These are phyloP conservation scores for Synanthedon formicaeformis DNA, from an alignment of 2,888 invertebrate species.

Conservation along the genomic window DNA sequence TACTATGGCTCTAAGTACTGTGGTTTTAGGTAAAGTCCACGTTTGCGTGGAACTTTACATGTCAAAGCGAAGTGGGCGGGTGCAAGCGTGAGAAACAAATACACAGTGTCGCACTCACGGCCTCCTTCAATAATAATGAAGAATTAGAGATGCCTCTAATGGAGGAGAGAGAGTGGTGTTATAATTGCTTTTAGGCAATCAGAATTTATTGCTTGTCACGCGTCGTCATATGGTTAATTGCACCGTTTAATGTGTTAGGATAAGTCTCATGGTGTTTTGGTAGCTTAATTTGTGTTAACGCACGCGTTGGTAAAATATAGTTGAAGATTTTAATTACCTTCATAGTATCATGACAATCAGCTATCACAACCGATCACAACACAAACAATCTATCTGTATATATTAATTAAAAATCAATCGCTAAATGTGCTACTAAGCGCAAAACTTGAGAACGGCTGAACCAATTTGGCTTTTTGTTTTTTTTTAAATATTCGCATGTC, in stretches of 20 bases:
- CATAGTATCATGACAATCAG: too few relatives aligned
- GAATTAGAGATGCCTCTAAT: conserved; percentile 26
- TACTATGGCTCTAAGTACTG: not conserved
- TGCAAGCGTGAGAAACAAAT: conserved; percentile 65
- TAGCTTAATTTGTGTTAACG: not conserved
- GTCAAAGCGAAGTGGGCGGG: conserved; percentile 44
- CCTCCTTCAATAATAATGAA: conserved; percentile 19
- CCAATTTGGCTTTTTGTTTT: too few relatives aligned
- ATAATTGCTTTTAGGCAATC: conserved; percentile 37
- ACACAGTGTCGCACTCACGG: conserved; percentile 46
- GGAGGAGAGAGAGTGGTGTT: conserved; percentile 27
- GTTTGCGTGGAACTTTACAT: conserved; percentile 24
- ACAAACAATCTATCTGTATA: too few relatives aligned
- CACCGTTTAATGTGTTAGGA: not conserved
- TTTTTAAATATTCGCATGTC: too few relatives aligned
- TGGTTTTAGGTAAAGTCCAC: conserved; percentile 13
- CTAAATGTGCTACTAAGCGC: too few relatives aligned
- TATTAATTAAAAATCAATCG: too few relatives aligned
- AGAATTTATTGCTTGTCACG: conserved; percentile 27
- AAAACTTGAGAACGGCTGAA: too few relatives aligned
- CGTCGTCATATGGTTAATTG: not conserved
- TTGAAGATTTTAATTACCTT: too few relatives aligned
- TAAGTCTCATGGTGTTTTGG: not conserved
- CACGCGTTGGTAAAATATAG: not conserved
- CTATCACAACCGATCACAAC: too few relatives aligned